Base-by-base conservation (phyloP, 2,797 vertebrate species). In the Pangasius larnaudii region DNA sequence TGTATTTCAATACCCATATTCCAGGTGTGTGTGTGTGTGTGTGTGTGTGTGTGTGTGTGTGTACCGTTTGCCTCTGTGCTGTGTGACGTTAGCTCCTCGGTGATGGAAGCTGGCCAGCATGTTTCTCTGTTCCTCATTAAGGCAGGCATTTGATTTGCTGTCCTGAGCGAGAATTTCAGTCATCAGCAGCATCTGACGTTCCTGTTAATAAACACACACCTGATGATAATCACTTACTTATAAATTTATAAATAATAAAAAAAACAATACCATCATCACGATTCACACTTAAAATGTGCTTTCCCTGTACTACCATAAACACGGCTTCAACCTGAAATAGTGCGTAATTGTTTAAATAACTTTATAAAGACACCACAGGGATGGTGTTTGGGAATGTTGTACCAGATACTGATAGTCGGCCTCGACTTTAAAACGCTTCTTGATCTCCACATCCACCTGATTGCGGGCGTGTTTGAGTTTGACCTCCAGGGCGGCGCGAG, bases 391-490 rank as follows among this genome's bases (percentile, higher is more conserved):
- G 18, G 1, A 51, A 27, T 11, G n/a, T 39, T 74, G 10, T 80
- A 96, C 96, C 95, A 95, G 93, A 75, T 95, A 94, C 89, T 96
- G 94, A 89, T 95, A 94, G 90, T 95, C 96, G 0, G 94, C 94
- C 58, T 98, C 97, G 0, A 94, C 91, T 85, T 96, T 96, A 92
- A 95, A 94, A 16, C 97, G 94, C 59, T 96, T 97, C 92, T 96
- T 97, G 95, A 98, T 97, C 93, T 98, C 97, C 88, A 98, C 94
- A 0, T 97, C 96, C 90, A 98, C 94, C 90, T 98, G 97, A 91
- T 97, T 97, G 1, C 96, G 95, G 33, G 96, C 95, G 0, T 96
- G 96, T 85, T 96, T 96, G 27, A 97, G 94, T 88, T 96, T 95
- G 89, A 96, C 95, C 85, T 96, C 95, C 87, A 96, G 93, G 0